Evolutionary conservation across 2,113 vertebrate species (phyloP).

Genomic region (Herpailurus yagouaroundi): DNA sequence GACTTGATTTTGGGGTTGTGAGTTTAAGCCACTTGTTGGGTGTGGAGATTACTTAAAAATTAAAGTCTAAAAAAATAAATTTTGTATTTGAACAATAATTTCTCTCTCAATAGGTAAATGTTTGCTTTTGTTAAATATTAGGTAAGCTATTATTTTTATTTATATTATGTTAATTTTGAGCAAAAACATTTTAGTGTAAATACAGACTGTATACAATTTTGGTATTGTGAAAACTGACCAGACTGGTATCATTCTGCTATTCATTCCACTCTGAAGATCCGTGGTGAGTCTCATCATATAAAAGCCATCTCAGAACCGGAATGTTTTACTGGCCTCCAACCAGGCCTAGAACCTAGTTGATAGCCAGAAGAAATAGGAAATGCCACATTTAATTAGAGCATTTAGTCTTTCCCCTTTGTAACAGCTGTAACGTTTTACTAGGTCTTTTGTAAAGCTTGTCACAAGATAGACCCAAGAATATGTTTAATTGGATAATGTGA

Average conservation of each 20-base stretch:
- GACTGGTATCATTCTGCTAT: background rate
- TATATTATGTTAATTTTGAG: slow-evolving; percentile 60
- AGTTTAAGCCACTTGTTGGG: background rate
- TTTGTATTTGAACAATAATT: background rate
- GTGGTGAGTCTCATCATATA: background rate
- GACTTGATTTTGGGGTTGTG: background rate
- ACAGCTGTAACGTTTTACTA: slow-evolving; percentile 35
- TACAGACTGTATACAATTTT: slow-evolving; percentile 15
- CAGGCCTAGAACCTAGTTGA: background rate
- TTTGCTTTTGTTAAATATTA: slow-evolving; percentile 45
- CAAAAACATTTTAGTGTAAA: slow-evolving; percentile 41
- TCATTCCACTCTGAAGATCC: background rate
- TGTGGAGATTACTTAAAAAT: background rate
- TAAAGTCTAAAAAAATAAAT: background rate
- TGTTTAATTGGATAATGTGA: slow-evolving; percentile 13
- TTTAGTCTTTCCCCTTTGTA: background rate
- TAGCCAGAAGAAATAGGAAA: slow-evolving; percentile 48
- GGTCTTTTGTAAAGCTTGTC: slow-evolving; percentile 32
- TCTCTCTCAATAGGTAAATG: background rate
- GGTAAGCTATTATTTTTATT: background rate
- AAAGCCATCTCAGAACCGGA: background rate
- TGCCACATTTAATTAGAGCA: background rate
- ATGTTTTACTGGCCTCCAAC: background rate
- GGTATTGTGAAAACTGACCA: background rate
- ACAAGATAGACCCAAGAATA: background rate